A percentile compares a stretch with the other conserved stretches of the same genome.
These are phyloP conservation scores for Diadegma fenestrale DNA, from an alignment of 2,888 invertebrate genomes.

Conservation along the genomic window DNA sequence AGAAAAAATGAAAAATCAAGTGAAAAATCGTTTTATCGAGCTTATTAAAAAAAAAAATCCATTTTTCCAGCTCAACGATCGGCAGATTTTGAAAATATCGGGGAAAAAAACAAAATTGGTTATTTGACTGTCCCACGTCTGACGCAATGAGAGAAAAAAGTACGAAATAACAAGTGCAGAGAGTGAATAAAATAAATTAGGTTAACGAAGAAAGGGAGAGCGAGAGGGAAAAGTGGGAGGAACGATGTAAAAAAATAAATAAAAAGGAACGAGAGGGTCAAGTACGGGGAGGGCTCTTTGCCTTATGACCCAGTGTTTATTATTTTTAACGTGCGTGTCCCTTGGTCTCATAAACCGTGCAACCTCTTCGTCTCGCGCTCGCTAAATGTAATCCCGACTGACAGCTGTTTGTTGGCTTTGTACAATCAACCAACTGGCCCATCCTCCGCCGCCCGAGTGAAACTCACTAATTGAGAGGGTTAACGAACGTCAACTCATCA, in stretches of 20 bases:
- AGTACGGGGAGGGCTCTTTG: conserved; percentile 15
- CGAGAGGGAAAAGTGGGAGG: background rate
- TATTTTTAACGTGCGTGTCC: conserved; percentile 16
- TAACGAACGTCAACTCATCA: conserved; percentile 84
- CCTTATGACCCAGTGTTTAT: conserved; percentile 39
- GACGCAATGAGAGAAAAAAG: background rate
- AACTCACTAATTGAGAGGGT: conserved; percentile 82
- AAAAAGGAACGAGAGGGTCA: background rate
- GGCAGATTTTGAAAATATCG: no score
- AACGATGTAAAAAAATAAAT: background rate
- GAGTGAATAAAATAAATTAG: background rate
- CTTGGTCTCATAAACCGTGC: background rate
- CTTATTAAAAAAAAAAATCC: no score
- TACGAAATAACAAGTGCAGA: background rate
- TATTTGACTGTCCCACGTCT: no score
- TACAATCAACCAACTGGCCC: conserved; percentile 27
- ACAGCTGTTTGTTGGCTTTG: conserved; percentile 31
- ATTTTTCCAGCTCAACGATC: no score
- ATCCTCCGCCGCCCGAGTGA: conserved; percentile 74
- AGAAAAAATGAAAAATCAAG: no score
- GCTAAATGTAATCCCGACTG: conserved; percentile 40
- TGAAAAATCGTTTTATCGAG: no score
- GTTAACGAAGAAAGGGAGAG: background rate
- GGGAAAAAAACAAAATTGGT: no score
- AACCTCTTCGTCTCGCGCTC: conserved; percentile 5